Percentiles rank a stretch among this genome's conserved stretches.
phyloP scores from a whole-genome alignment of 2,797 vertebrate species.

The Lepus townsendii region DNA sequence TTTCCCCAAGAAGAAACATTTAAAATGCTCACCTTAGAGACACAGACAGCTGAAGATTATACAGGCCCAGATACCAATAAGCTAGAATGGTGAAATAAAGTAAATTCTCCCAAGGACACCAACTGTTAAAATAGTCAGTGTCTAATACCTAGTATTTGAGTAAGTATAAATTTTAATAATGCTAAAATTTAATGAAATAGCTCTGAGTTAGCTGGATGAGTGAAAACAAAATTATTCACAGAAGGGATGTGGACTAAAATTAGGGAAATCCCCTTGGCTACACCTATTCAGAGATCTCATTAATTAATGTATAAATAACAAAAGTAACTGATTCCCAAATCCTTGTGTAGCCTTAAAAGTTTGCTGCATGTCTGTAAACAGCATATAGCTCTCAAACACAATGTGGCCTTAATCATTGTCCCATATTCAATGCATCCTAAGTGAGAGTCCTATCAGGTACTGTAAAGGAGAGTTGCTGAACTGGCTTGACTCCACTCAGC shows the following conservation, averaged over 20 bases:
- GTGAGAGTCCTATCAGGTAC: not conserved
- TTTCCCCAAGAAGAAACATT: constrained; percentile 2
- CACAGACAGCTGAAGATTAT: not conserved
- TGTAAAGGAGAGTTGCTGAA: constrained; percentile 14
- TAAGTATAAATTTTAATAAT: not conserved
- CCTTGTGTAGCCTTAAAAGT: not conserved
- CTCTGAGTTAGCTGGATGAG: not conserved
- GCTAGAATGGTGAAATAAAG: not conserved
- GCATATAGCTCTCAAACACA: not conserved
- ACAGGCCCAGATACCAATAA: not conserved
- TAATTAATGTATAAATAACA: not conserved
- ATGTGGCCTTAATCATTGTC: not conserved
- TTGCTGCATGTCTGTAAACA: not conserved
- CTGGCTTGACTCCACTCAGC: not conserved
- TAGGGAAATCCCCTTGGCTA: not conserved
- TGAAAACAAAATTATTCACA: not conserved
- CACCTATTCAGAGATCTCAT: not conserved
- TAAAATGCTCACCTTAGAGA: constrained; percentile 1
- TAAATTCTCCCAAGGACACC: not conserved
- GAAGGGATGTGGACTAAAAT: no score
- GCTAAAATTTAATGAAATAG: not conserved
- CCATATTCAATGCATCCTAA: constrained; percentile 11
- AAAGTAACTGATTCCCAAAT: not conserved
- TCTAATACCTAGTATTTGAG: not conserved
- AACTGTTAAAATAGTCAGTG: not conserved